A percentile compares a stretch with the other conserved stretches of the same genome.
Evolutionary conservation across 2,888 invertebrate species (phyloP).

Genomic region (Hymenopus coronatus): DNA sequence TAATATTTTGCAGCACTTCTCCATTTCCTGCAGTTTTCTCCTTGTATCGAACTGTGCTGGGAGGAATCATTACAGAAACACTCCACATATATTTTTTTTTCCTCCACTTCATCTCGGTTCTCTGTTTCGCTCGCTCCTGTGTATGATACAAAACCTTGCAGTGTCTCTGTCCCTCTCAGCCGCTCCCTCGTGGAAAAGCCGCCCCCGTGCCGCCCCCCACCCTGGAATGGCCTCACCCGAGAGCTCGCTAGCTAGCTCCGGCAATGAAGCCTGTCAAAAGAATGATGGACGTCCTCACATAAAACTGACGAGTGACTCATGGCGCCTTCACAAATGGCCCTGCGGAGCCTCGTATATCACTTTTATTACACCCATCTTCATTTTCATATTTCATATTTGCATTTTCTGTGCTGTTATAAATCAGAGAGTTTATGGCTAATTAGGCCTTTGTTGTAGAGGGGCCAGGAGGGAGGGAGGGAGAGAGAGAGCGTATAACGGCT

Average conservation of each 20-base stretch:
- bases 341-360: constrained; percentile 53
- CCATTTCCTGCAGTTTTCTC: background rate
- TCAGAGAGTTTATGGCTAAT: constrained; percentile 65
- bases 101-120: constrained; percentile 6
- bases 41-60: background rate
- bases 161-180: constrained; percentile 17
- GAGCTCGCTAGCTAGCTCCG: constrained; percentile 31
- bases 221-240: constrained; percentile 32
- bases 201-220: constrained; percentile 4
- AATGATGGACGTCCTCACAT: constrained; percentile 47
- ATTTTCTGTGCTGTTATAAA: constrained; percentile 61
- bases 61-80: constrained; percentile 6
- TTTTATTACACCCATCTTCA: constrained; percentile 60
- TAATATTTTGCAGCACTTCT: background rate
- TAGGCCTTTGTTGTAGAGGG: constrained; percentile 48
- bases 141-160: constrained; percentile 18
- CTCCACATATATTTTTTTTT: background rate
- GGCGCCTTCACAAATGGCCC: constrained; percentile 52
- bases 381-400: constrained; percentile 64
- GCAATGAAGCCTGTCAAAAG: constrained; percentile 48
- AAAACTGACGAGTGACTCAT: constrained; percentile 41
- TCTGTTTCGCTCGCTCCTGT: constrained; percentile 20
- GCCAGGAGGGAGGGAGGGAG: constrained; percentile 41
- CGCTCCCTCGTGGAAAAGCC: constrained; percentile 21
- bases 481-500: constrained; percentile 45